Evolutionary conservation across 2,113 vertebrate species (phyloP).

Genomic region (Atherinomorus stipes): DNA sequence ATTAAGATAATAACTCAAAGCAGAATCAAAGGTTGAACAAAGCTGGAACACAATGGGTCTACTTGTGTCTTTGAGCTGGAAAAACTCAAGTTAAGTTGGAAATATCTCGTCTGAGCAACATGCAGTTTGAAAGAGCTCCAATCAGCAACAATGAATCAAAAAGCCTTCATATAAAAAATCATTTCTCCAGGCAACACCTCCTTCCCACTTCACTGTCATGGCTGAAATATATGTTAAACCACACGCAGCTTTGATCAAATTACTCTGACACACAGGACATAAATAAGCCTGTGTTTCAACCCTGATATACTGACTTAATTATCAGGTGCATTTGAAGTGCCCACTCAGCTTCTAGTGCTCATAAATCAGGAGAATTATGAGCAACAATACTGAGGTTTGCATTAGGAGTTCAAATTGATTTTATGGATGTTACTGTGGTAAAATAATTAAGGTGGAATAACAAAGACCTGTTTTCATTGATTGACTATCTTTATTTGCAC

Average conservation of each 20-base stretch:
- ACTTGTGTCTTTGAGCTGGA: no score
- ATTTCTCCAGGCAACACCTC: neutral
- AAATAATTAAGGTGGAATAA: conserved; percentile 12
- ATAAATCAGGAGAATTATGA: conserved; percentile 42
- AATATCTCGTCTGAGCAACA: neutral
- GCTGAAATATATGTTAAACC: conserved; percentile 14
- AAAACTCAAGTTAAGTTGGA: no score
- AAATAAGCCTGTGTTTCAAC: conserved; percentile 24
- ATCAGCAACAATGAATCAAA: conserved; percentile 21
- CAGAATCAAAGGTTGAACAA: no score
- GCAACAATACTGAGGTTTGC: neutral
- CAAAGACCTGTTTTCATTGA: conserved; percentile 9
- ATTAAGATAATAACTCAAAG: no score
- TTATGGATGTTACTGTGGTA: conserved; percentile 13
- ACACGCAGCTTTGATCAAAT: conserved; percentile 23
- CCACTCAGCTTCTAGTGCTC: conserved; percentile 22
- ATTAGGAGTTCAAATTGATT: conserved; percentile 28
- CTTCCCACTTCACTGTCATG: conserved; percentile 4
- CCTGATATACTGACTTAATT: conserved; percentile 57
- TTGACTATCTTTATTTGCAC: neutral
- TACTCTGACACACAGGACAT: conserved; percentile 2
- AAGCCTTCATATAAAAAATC: conserved; percentile 18
- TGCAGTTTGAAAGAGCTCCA: neutral
- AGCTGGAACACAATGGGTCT: no score
- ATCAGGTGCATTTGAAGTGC: conserved; percentile 8